phyloP scores from a whole-genome alignment of 2,888 invertebrate genomes.

The Anorthoa munda region DNA sequence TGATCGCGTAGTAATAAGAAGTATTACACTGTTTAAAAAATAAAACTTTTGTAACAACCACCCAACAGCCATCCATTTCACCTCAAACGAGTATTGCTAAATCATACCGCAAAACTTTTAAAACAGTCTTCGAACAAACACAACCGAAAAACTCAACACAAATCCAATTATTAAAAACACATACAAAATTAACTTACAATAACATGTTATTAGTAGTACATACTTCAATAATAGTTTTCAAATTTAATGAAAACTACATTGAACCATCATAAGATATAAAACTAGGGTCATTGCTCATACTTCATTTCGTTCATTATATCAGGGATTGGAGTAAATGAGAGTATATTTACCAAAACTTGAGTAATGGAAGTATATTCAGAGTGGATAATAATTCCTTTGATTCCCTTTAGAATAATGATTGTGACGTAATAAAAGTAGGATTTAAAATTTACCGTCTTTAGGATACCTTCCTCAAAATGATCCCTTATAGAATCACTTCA shows the following conservation, averaged over 20 bases:
- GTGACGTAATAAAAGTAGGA: too few relatives aligned
- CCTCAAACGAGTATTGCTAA: slow-evolving; percentile 67
- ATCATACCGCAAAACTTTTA: slow-evolving; percentile 65
- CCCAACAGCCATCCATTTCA: slow-evolving; percentile 31
- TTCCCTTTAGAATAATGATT: too few relatives aligned
- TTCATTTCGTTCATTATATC: slow-evolving; percentile 56
- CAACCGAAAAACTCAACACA: slow-evolving; percentile 63
- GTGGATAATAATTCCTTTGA: too few relatives aligned
- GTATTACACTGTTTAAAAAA: neutral
- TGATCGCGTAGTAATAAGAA: neutral
- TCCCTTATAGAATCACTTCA: too few relatives aligned
- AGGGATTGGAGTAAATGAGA: too few relatives aligned
- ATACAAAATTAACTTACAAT: slow-evolving; percentile 63
- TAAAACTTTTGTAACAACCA: neutral
- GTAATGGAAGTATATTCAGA: too few relatives aligned
- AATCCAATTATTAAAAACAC: slow-evolving; percentile 56
- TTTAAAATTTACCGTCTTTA: too few relatives aligned
- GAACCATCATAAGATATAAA: slow-evolving; percentile 71
- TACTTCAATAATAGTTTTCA: slow-evolving; percentile 84
- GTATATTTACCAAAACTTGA: too few relatives aligned
- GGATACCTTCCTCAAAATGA: too few relatives aligned
- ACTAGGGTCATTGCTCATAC: slow-evolving; percentile 49
- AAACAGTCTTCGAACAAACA: slow-evolving; percentile 76
- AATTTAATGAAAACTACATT: slow-evolving; percentile 84
- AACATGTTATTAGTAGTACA: slow-evolving; percentile 64